A percentile compares a stretch with the other conserved stretches of the same genome.
Conservation (phyloP, 2,113 vertebrate genomes). For the Pelecanoides urinatrix region DNA sequence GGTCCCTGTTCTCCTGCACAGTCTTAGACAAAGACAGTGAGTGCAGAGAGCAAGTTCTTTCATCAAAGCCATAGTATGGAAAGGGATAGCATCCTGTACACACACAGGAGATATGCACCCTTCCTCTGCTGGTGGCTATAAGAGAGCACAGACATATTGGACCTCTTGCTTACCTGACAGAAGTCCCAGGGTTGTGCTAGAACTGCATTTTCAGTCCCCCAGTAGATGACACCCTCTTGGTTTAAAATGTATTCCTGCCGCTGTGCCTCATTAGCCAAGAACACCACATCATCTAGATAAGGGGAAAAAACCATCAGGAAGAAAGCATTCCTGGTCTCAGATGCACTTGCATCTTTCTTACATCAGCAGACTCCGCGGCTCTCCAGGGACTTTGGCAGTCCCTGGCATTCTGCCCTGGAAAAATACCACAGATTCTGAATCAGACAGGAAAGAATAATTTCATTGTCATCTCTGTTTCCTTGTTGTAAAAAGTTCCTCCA, state of each 20-base stretch:
- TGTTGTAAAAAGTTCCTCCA: background rate
- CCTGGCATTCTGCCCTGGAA: background rate
- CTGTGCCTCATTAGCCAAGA: conserved; percentile 70
- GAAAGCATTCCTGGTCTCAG: background rate
- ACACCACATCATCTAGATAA: conserved; percentile 80
- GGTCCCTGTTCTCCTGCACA: background rate
- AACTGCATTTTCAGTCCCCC: conserved; percentile 71
- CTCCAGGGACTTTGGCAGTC: background rate
- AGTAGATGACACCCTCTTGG: conserved; percentile 80
- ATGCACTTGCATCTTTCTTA: background rate
- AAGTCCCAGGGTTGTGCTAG: conserved; percentile 77
- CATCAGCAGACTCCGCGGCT: background rate
- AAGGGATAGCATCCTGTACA: background rate
- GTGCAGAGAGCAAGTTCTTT: background rate
- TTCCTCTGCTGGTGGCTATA: background rate
- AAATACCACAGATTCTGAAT: background rate
- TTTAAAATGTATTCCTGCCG: conserved; percentile 83
- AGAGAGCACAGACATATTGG: background rate
- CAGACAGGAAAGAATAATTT: background rate
- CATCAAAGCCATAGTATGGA: background rate
- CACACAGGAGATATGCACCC: background rate
- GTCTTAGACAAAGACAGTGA: background rate
- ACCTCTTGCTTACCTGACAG: conserved; percentile 73
- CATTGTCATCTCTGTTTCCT: background rate
- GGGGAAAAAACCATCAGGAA: background rate